Base-by-base conservation (phyloP, 2,888 invertebrate species). In the Marasmarcha lunaedactyla region DNA sequence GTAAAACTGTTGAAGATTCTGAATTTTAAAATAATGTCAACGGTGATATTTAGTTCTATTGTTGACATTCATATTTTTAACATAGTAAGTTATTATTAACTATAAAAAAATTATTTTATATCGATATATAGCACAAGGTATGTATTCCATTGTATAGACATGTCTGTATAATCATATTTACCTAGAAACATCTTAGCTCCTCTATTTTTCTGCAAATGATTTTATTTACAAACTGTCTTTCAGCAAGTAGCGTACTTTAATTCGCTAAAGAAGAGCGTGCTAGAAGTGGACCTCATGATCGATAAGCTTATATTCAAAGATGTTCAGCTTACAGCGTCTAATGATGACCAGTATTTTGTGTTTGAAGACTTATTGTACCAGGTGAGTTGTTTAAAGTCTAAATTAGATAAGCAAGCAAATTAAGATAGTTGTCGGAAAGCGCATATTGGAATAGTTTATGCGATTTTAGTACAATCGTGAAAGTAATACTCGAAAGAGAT, bases 291-390 rank as follows among this genome's bases (percentile, higher is more conserved):
- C 63, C 87, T 97, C 40, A 91, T 98, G 85, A 92, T 96, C 25
- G 97, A 98, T 68, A 95, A 95, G 68, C 83, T 98, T 6, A 92
- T 97, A 52, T 94, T 97, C 54, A 98, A 97, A 85, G 98, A 98
- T 64, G 94, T 98, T 6, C 96, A 96, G 69, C 71, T 97, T 43
- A 98, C 97, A 0, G 96, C 97, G 0, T 95, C 96, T 7, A 98
- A 98, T 68, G 97, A 98, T 63, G 97, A 98, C 69, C 97, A 97
- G 66, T 97, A 97, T 67, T 98, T 98, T 67, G 97, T 98, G 0
- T 98, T 97, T 67, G 97, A 98, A 83, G 98, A 98, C 72, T 89
- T 96, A 40, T 76, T 98, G 1, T 96, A 96, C 68, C 97, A 97
- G 86, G 92, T 93, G 62, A 49, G 20, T 5, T 37, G 26, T 7